Conservation (phyloP, 2,113 vertebrate species). For the Salvator merianae region DNA sequence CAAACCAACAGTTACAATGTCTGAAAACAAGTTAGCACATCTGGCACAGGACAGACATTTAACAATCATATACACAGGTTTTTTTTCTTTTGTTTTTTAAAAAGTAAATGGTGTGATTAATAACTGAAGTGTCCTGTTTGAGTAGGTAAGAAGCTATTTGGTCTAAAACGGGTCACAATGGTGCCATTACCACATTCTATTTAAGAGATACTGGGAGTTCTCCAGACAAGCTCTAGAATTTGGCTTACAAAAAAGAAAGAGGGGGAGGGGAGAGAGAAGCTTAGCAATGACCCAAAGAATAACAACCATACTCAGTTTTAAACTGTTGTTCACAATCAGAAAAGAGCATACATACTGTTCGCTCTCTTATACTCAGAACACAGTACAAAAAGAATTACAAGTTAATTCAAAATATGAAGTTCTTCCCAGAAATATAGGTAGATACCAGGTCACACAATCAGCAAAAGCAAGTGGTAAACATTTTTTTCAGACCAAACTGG, state of each 20-base stretch:
- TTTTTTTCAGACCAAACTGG: no score
- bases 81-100: conserved; percentile 78
- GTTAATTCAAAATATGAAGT: not conserved
- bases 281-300: conserved; percentile 32
- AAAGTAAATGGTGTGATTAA: conserved; percentile 65
- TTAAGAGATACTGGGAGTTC: conserved; percentile 24
- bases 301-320: conserved; percentile 62
- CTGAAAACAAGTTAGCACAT: conserved; percentile 85
- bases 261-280: no score
- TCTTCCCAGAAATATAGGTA: not conserved
- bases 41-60: conserved; percentile 90
- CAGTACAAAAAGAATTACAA: not conserved
- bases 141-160: conserved; percentile 64
- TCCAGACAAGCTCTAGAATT: conserved; percentile 49
- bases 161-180: conserved; percentile 53
- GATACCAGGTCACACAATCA: not conserved
- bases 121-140: conserved; percentile 61
- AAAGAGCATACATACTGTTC: conserved; percentile 48
- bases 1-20: conserved; percentile 85
- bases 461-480: not conserved
- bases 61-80: conserved; percentile 89
- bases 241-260: conserved; percentile 39
- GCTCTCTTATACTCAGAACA: conserved; percentile 46
- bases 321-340: conserved; percentile 55
- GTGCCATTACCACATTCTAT: conserved; percentile 36